These are phyloP conservation scores for Mya arenaria DNA, from an alignment of 1,140 invertebrate species.

Conservation along the genomic window DNA sequence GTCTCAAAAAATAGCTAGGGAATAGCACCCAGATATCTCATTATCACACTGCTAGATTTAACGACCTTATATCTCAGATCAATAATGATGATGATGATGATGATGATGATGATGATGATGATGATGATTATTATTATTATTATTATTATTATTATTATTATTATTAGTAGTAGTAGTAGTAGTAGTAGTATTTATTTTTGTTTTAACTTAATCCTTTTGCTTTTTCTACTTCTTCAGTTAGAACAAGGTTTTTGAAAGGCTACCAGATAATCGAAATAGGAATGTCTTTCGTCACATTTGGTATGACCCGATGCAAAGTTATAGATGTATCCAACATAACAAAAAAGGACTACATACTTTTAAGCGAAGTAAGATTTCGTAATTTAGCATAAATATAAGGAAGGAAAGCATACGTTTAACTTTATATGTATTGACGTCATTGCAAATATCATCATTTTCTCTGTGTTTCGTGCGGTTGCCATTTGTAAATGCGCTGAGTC, in stretches of 20 bases:
- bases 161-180: not conserved
- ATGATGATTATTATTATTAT: not conserved
- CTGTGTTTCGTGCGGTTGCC: not conserved
- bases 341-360: not conserved
- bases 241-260: conserved; percentile 16
- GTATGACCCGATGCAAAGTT: not conserved
- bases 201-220: not conserved
- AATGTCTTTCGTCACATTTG: not conserved
- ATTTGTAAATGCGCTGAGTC: not conserved
- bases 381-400: not conserved
- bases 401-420: not conserved
- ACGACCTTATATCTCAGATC: not conserved
- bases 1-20: too few relatives aligned
- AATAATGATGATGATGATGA: not conserved
- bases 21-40: too few relatives aligned
- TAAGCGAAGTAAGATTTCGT: conserved; percentile 4
- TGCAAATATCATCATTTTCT: not conserved
- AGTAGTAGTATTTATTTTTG: not conserved
- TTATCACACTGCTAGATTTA: too few relatives aligned
- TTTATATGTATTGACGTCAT: not conserved
- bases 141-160: not conserved
- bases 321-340: conserved; percentile 12
- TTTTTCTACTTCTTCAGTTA: not conserved
- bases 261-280: conserved; percentile 12
- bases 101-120: too few relatives aligned